Evolutionary conservation across 2,888 invertebrate genomes (phyloP), one percentile per base, ranked within the genome.

Genomic region (Brachyopa scutellaris): DNA sequence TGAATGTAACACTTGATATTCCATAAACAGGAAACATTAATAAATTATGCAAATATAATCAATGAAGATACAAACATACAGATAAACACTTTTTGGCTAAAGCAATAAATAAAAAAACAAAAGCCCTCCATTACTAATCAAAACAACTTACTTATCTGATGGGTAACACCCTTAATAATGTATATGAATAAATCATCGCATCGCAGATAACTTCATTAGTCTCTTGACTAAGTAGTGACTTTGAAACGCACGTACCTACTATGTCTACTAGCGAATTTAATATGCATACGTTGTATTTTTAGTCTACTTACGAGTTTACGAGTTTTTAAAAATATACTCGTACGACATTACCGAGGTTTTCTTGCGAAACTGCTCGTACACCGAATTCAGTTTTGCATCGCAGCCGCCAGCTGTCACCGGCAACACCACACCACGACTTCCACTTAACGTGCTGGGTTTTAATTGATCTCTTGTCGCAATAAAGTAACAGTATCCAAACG

Each of bases 181-280:
- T 42, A 57, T 40, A 57, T 57, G 40, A n/a, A 57, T 38, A 69
- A 69, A 47, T 69, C 69, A 69, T 57, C 57, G 17, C 36, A 29
- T n/a, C n/a, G n/a, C n/a, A n/a, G n/a, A 47, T 47, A 40, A 57
- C 45, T 47, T 47, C n/a, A 69, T 69, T 69, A 69, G 57, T 69
- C 42, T 45, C 42, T 40, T 40, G n/a, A n/a, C 2, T n/a, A n/a
- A n/a, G n/a, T n/a, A n/a, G 8, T 33, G 40, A 36, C 13, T 62
- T 26, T 17, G 23, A 23, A 23, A n/a, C 5, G 31, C 31, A 47
- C 49, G 33, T 47, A 49, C 31, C n/a, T n/a, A n/a, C n/a, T 19
- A 13, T 47, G 15, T 9, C 23, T 23, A 47, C 31, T 8, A 31
- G 9, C 9, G 4, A 45, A 42, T 45, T 29, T 26, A 21, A 11